phyloP scores from a whole-genome alignment of 1,140 invertebrate species.

The Caenorhabditis elegans region WBcel235 BX284606.5:13320501-13321000 shows the following conservation, averaged over 20 bases:
- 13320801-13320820: background rate
- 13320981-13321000: no score
- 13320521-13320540: background rate
- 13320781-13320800: background rate
- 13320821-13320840: background rate
- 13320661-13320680: background rate
- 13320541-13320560: background rate
- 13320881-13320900: background rate
- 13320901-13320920: no score
- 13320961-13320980: no score
- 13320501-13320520: background rate
- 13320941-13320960: no score
- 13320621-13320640: conserved; percentile 15
- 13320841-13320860: conserved; percentile 8
- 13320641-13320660: background rate
- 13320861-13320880: background rate
- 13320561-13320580: background rate
- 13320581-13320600: background rate
- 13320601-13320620: background rate
- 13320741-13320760: background rate
- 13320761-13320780: background rate
- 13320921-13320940: no score
- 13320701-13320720: background rate
- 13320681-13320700: background rate
- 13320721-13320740: background rate